Conservation (phyloP, 2,888 invertebrate genomes). For the Cylloceria caligata region DNA sequence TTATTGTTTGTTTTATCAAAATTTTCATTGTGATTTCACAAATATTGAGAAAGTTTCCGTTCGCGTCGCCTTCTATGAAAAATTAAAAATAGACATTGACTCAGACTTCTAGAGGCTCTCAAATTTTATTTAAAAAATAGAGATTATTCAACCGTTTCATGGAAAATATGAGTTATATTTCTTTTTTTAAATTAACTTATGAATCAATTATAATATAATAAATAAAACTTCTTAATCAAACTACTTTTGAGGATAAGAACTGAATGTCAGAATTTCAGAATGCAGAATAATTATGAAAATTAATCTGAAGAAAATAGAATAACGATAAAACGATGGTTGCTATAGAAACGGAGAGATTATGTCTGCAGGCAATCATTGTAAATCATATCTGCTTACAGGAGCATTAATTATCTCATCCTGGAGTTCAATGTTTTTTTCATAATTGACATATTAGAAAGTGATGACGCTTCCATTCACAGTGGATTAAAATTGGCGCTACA, state of each 20-base stretch:
- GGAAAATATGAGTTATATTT: neutral
- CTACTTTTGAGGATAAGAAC: neutral
- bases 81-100: neutral
- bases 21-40: neutral
- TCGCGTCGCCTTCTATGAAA: neutral
- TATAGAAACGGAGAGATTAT: neutral
- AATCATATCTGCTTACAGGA: neutral
- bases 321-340: neutral
- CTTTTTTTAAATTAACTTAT: neutral
- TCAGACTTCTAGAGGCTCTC: neutral
- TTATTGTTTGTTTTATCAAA: neutral
- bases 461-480: neutral
- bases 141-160: neutral
- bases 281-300: neutral
- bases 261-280: neutral
- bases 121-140: neutral
- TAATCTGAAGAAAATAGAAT: neutral
- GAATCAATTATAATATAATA: too few species aligned
- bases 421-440: conserved; percentile 6
- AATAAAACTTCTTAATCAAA: too few species aligned
- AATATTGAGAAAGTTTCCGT: neutral
- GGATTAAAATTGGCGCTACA: neutral
- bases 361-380: neutral
- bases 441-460: neutral
- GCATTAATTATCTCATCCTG: neutral